A percentile compares a stretch with the other conserved stretches of the same genome.
Evolutionary conservation across 1,140 invertebrate species (phyloP).

Genomic region (Aleiodes sp.): DNA sequence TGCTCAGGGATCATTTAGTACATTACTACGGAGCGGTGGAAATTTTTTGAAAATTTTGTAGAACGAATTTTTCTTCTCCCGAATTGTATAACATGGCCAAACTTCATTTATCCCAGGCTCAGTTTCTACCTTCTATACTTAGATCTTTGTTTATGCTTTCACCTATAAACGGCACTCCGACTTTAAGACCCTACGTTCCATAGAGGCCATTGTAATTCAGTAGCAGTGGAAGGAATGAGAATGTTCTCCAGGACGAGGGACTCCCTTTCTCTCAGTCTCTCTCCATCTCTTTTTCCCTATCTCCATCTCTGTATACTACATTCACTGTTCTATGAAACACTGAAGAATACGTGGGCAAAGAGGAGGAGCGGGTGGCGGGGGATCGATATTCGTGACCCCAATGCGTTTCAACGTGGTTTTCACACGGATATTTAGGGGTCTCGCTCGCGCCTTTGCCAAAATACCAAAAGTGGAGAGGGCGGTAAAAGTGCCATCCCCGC

Average conservation of each 20-base stretch:
- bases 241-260: conserved; percentile 43
- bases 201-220: conserved; percentile 51
- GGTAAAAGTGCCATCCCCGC: background rate
- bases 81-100: background rate
- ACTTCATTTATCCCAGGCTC: background rate
- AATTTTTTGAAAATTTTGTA: background rate
- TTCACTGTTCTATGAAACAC: background rate
- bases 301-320: background rate
- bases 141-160: conserved; percentile 47
- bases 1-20: no score
- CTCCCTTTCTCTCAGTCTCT: no score
- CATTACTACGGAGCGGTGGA: no score
- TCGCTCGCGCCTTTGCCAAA: conserved; percentile 23
- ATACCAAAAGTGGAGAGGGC: background rate
- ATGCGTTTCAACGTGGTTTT: conserved; percentile 46
- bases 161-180: conserved; percentile 48
- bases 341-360: no score
- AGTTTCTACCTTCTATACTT: background rate
- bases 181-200: conserved; percentile 49
- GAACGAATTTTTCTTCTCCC: background rate
- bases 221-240: conserved; percentile 42
- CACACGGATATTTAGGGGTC: conserved; percentile 42
- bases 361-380: conserved; percentile 25
- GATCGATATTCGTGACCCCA: conserved; percentile 46
- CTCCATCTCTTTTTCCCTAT: no score